Base-by-base conservation (phyloP, 2,888 invertebrate genomes). In the Notodonta ziczac region DNA sequence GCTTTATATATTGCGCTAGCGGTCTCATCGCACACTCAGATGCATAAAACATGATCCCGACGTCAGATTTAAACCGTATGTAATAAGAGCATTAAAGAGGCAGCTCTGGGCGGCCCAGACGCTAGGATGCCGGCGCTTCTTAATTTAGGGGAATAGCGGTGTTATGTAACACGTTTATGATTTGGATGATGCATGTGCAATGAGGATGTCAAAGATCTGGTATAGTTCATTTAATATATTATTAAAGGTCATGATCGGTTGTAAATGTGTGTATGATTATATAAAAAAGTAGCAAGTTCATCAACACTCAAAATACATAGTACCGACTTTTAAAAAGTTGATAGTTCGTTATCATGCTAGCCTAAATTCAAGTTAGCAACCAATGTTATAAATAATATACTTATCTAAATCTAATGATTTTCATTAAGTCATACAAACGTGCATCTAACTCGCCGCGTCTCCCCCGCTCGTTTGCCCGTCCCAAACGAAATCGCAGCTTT, bases 11-110 rank as follows among this genome's bases (percentile, higher is more conserved):
- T 90, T 88, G 88, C 86, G 84, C 83, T 84, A 80, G 89, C 86
- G 87, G 90, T 90, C 88, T 89, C 90, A 87, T 87, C 90, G 90
- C 87, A 84, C 86, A 87, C 89, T 87, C 82, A 86, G 88, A 93
- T 93, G 92, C 92, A 93, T 93, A 91, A 93, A 91, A 92, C 93
- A 92, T 93, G 93, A 92, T 89, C 87, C 86, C 82, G 76, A 81
- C 90, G 90, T 91, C 90, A 91, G 93, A 92, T 92, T 92, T 92
- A 92, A 93, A 90, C 91, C 89, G 87, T 85, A 86, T 84, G 91
- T 91, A 92, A 93, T 93, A 93, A 92, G 89, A 91, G 84, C 89
- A 92, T 91, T 89, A 90, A 84, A 81, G 83, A 78, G 83, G 83
- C 81, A 83, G 70, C 81, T 78, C 77, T 75, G 82, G 78, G 79